A percentile compares a stretch with the other conserved stretches of the same genome.
Conservation (phyloP, 2,797 vertebrate genomes). For the Syngnathus acus region DNA sequence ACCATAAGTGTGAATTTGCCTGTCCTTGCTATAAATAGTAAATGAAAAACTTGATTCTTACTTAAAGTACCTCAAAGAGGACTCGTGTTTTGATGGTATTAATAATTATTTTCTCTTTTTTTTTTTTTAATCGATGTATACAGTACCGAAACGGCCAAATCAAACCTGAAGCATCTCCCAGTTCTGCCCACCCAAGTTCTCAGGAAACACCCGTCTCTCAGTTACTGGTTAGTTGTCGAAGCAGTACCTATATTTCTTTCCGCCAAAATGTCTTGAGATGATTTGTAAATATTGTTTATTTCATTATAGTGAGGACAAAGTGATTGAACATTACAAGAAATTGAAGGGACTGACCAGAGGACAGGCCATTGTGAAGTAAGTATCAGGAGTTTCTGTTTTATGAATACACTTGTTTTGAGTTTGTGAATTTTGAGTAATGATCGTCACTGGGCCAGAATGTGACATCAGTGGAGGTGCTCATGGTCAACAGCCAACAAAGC, state of each 20-base stretch:
- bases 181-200: conserved; percentile 86
- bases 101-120: background rate
- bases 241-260: background rate
- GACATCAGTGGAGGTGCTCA: conserved; percentile 36
- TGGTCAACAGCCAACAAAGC: conserved; percentile 19
- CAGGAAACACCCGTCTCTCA: conserved; percentile 91
- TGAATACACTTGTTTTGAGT: conserved; percentile 2
- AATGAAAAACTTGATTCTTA: background rate
- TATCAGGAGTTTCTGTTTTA: conserved; percentile 26
- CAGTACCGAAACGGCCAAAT: conserved; percentile 81
- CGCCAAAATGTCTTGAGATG: background rate
- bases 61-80: background rate
- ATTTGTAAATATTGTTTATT: conserved; percentile 34
- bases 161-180: conserved; percentile 85
- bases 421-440: conserved; percentile 5
- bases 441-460: conserved; percentile 25
- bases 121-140: conserved; percentile 13
- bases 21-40: background rate
- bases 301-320: conserved; percentile 85
- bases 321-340: conserved; percentile 87
- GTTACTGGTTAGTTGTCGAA: conserved; percentile 80
- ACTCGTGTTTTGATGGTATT: background rate
- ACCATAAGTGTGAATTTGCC: background rate
- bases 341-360: conserved; percentile 88
- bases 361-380: conserved; percentile 94